These are phyloP conservation scores for Labeo calbasu DNA, from an alignment of 2,797 vertebrate genomes.

Conservation along the genomic window DNA sequence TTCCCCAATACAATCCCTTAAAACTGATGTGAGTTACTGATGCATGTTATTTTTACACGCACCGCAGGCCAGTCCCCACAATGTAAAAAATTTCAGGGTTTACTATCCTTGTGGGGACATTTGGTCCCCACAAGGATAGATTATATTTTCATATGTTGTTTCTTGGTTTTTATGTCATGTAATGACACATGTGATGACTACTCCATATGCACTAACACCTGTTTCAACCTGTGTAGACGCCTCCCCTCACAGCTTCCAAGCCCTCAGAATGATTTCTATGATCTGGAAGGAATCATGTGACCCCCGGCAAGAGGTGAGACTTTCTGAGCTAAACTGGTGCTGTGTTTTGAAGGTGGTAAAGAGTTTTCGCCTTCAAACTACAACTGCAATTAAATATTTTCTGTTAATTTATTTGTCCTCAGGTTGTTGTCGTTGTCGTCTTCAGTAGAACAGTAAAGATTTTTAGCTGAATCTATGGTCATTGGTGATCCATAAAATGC, in stretches of 20 bases:
- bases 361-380: conserved; percentile 50
- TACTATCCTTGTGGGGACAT: too few species aligned
- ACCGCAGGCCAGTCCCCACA: too few species aligned
- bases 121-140: too few species aligned
- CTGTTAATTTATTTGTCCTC: too few species aligned
- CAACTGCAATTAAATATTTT: conserved; percentile 3
- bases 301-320: conserved; percentile 72
- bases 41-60: background rate
- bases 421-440: too few species aligned
- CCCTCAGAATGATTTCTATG: conserved; percentile 70
- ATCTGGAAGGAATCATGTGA: conserved; percentile 60
- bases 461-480: background rate
- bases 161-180: too few species aligned
- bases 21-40: conserved; percentile 67
- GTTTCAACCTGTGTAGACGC: conserved; percentile 51
- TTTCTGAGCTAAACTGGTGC: conserved; percentile 47
- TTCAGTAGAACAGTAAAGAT: background rate
- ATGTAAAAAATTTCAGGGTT: too few species aligned
- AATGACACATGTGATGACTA: too few species aligned
- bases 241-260: conserved; percentile 62
- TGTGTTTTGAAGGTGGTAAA: conserved; percentile 55
- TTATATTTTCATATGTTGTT: too few species aligned
- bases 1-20: conserved; percentile 66
- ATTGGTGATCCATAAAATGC: background rate
- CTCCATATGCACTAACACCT: background rate